Evolutionary conservation across 2,888 invertebrate genomes (phyloP), one percentile per base, ranked within the genome.

Genomic region (Machimus atricapillus): DNA sequence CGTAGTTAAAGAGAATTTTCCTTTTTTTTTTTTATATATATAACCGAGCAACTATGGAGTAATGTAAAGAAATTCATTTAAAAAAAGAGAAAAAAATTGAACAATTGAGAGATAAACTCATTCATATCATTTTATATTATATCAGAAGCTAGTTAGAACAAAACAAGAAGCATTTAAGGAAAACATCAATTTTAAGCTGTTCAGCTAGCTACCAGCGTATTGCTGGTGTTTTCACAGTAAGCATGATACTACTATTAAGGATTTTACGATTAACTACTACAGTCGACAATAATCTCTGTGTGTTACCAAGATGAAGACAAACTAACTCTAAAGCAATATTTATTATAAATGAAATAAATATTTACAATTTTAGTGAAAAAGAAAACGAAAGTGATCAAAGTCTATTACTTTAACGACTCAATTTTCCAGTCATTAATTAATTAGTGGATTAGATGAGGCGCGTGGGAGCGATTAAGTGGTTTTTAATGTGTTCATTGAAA

Each of bases 201-300:
- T 66, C 66, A 23, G 66, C 66, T 66, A 66, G 66, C 66, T 66
- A 66, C 66, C 66, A 23, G 66, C 12, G 19, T 66, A 66, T 66
- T 66, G 66, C 66, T 66, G 66, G 66, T 66, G 66, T 66, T 66
- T 66, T 66, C 66, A 66, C 66, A 66, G 66, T 66, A 23, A 66
- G 66, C 66, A 66, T 66, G 23, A 37, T 40, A 37, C 40, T 85
- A 82, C 37, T 85, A 43, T 85, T 46, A 85, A 85, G 66, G 52
- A 46, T 74, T 43, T 74, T 73, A 74, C 40, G 37, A 83, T 58
- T 40, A 83, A 83, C 58, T 66, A 46, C 46, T 46, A 27, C 85
- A 74, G 16, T 74, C 52, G 85, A 85, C 85, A 85, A 85, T 85
- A 85, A 85, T 83, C 58, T 85, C 74, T 85, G 85, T 85, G 85